Conservation (phyloP, 2,888 invertebrate genomes). For the Melanostoma mellinum region DNA sequence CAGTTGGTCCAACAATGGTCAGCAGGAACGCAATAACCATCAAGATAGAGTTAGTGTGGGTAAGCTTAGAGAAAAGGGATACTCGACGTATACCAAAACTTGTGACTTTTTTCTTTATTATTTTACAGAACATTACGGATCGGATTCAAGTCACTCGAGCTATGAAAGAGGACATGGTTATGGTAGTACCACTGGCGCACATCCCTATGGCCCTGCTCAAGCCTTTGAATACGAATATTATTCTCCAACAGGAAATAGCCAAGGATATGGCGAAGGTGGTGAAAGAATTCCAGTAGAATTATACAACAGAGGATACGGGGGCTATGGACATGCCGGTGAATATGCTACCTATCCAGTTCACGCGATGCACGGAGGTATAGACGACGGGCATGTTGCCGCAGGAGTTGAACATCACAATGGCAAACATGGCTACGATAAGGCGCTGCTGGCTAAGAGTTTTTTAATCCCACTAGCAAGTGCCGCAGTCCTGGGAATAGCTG, state of each 20-base stretch:
- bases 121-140: conserved; percentile 54
- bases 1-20: conserved; percentile 41
- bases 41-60: conserved; percentile 63
- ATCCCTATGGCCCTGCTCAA: conserved; percentile 74
- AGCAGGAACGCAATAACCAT: conserved; percentile 56
- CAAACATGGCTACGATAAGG: conserved; percentile 76
- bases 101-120: conserved; percentile 20
- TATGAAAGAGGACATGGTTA: conserved; percentile 81
- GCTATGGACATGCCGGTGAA: conserved; percentile 73
- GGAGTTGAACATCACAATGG: conserved; percentile 59
- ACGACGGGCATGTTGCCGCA: conserved; percentile 42
- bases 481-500: conserved; percentile 91
- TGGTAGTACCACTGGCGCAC: conserved; percentile 38
- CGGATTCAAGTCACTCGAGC: conserved; percentile 42
- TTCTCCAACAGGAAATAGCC: conserved; percentile 59
- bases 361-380: conserved; percentile 21
- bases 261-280: conserved; percentile 74
- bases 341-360: conserved; percentile 46
- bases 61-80: conserved; percentile 47
- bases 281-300: conserved; percentile 79
- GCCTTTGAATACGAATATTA: conserved; percentile 73
- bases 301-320: conserved; percentile 76
- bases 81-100: conserved; percentile 17
- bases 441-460: conserved; percentile 83
- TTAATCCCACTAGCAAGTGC: conserved; percentile 90